Percentiles rank a stretch among this genome's conserved stretches.
Conservation (phyloP, 2,888 invertebrate species). For the Cryptus viduatorius region DNA sequence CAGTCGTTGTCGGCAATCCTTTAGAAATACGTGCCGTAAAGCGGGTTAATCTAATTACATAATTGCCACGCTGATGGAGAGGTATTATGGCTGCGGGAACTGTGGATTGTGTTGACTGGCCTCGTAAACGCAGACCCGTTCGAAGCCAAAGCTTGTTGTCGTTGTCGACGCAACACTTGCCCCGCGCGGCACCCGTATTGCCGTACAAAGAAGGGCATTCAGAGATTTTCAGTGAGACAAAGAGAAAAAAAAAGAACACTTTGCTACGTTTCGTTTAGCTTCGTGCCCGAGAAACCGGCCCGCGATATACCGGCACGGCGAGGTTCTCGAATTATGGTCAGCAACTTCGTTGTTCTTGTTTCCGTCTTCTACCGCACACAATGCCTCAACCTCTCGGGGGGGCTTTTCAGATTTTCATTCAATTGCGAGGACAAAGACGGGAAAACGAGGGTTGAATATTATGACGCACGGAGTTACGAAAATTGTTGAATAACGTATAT, state of each 20-base stretch:
- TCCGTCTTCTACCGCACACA: background rate
- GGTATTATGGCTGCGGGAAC: constrained; percentile 57
- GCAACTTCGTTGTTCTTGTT: constrained; percentile 5
- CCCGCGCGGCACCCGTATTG: constrained; percentile 7
- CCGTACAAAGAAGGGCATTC: constrained; percentile 67
- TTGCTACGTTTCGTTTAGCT: constrained; percentile 5
- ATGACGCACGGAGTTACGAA: constrained; percentile 39
- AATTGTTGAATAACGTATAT: background rate
- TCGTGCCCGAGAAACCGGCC: background rate
- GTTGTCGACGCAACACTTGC: constrained; percentile 13
- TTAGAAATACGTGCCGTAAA: constrained; percentile 57
- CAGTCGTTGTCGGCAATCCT: background rate
- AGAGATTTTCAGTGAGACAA: constrained; percentile 26
- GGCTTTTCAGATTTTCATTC: constrained; percentile 26
- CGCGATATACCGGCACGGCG: background rate
- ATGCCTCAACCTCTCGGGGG: background rate
- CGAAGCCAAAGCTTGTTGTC: background rate
- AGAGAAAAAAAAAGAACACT: background rate
- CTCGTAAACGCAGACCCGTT: constrained; percentile 11
- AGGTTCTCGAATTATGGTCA: constrained; percentile 20
- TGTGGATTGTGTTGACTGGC: constrained; percentile 16
- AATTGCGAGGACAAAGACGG: constrained; percentile 17
- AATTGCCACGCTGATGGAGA: constrained; percentile 68
- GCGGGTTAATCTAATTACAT: constrained; percentile 74
- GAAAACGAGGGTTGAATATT: constrained; percentile 1